Evolutionary conservation across 2,888 invertebrate genomes (phyloP).

Genomic region (Rotaria macrura): DNA sequence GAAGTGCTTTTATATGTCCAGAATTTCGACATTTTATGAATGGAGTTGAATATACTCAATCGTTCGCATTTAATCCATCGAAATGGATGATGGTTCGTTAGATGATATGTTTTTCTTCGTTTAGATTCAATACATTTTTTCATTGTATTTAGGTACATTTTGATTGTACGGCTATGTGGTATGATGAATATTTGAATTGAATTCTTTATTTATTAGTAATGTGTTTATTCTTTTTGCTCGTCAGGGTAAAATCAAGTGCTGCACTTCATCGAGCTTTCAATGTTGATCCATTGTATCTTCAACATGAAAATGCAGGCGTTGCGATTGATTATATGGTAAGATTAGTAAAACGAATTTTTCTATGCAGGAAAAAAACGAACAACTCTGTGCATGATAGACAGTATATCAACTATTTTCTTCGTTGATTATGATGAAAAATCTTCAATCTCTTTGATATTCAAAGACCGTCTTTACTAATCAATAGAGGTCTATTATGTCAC

Average conservation of each 20-base stretch:
- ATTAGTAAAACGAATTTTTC: neutral
- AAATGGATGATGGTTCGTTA: conserved; percentile 91
- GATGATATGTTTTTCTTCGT: neutral
- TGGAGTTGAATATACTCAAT: conserved; percentile 63
- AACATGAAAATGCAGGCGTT: conserved; percentile 94
- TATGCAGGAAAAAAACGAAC: no score
- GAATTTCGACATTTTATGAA: conserved; percentile 78
- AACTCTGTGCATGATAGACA: no score
- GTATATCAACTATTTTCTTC: no score
- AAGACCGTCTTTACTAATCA: no score
- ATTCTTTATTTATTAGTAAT: neutral
- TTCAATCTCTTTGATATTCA: no score
- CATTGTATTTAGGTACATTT: conserved; percentile 56
- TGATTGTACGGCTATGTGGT: conserved; percentile 64
- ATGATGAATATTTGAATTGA: neutral
- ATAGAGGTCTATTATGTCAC: no score
- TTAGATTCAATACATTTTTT: neutral
- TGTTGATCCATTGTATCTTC: conserved; percentile 87
- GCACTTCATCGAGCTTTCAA: conserved; percentile 90
- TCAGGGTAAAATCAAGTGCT: conserved; percentile 60
- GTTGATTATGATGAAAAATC: no score
- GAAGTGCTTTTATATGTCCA: conserved; percentile 82
- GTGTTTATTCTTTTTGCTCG: no score
- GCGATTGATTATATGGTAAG: conserved; percentile 53
- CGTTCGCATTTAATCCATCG: conserved; percentile 92